These are phyloP conservation scores for Epinotia bilunana DNA, from an alignment of 2,888 invertebrate genomes.

Conservation along the genomic window DNA sequence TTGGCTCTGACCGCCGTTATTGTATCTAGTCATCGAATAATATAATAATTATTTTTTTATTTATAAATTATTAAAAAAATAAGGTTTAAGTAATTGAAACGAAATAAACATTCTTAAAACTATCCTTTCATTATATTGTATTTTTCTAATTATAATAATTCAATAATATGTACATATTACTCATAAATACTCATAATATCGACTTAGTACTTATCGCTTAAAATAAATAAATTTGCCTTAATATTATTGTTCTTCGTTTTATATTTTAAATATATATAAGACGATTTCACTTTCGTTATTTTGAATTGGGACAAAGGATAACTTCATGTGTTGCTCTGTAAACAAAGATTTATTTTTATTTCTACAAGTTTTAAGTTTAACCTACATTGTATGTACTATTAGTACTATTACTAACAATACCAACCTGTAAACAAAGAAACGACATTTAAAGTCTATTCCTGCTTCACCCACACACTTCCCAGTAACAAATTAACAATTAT, in stretches of 20 bases:
- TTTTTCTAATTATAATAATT: conserved; percentile 48
- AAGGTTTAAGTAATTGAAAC: conserved; percentile 25
- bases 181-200: conserved; percentile 36
- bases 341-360: too few species aligned
- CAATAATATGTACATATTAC: conserved; percentile 67
- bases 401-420: too few species aligned
- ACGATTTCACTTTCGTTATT: too few species aligned
- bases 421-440: too few species aligned
- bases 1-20: not conserved
- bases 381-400: too few species aligned
- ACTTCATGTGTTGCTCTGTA: too few species aligned
- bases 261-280: conserved; percentile 20
- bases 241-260: conserved; percentile 26
- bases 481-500: too few species aligned
- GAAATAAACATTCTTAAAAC: conserved; percentile 21
- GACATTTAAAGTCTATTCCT: too few species aligned
- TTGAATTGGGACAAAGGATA: too few species aligned
- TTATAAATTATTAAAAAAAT: not conserved
- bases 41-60: not conserved
- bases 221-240: conserved; percentile 40
- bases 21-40: conserved; percentile 41
- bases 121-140: conserved; percentile 41
- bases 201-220: not conserved
- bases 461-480: too few species aligned
- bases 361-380: too few species aligned